A percentile compares a stretch with the other conserved stretches of the same genome.
Conservation (phyloP, 92 coral and sea anemone species). For the Porites divaricata region DNA sequence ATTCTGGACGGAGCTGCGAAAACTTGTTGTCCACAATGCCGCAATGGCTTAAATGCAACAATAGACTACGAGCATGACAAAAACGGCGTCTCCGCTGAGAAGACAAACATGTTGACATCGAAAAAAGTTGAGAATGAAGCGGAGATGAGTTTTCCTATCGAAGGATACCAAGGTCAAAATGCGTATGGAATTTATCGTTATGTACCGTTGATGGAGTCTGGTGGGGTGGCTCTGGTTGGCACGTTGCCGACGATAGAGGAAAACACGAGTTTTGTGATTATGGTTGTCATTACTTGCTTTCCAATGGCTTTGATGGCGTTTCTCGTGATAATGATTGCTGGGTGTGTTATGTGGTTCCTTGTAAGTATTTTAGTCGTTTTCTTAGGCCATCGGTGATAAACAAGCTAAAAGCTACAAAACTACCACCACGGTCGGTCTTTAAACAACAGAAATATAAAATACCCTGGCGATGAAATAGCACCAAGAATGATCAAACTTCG, state of each 20-base stretch:
- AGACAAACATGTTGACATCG: constrained; percentile 40
- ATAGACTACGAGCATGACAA: constrained; percentile 54
- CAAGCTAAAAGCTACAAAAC: neutral
- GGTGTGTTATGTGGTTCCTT: constrained; percentile 70
- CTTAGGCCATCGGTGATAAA: neutral
- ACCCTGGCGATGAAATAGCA: no score
- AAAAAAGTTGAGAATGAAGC: constrained; percentile 41
- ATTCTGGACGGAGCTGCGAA: constrained; percentile 61
- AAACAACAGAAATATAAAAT: no score
- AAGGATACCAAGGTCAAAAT: constrained; percentile 67
- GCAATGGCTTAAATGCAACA: constrained; percentile 64
- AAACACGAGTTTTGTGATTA: constrained; percentile 44
- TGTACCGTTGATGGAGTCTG: constrained; percentile 71
- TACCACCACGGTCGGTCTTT: neutral
- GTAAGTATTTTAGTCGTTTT: constrained; percentile 51
- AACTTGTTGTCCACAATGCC: constrained; percentile 75
- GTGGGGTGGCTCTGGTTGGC: constrained; percentile 79
- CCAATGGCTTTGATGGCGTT: constrained; percentile 47
- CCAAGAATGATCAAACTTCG: no score
- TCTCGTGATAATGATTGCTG: constrained; percentile 57
- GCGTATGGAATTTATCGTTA: constrained; percentile 63
- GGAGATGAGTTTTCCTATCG: constrained; percentile 77
- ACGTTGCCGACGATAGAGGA: constrained; percentile 48
- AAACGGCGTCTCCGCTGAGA: constrained; percentile 40
- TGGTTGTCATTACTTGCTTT: constrained; percentile 41